These are phyloP conservation scores for Hypolimnas misippus DNA, from an alignment of 2,888 invertebrate genomes.

Conservation along the genomic window DNA sequence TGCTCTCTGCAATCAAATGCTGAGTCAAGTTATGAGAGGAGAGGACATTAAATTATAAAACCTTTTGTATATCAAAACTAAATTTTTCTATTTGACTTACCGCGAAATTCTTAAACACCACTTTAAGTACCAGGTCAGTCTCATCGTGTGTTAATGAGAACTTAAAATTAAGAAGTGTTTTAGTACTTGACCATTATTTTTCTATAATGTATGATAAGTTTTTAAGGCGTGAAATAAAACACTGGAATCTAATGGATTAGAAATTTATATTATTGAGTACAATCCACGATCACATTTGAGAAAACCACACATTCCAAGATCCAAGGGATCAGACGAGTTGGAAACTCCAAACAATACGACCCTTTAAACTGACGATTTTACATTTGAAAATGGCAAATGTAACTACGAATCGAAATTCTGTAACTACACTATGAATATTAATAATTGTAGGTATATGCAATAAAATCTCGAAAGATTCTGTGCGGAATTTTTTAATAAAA, in stretches of 20 bases:
- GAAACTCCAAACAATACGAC: conserved; percentile 50
- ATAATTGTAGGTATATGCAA: conserved; percentile 70
- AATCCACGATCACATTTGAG: conserved; percentile 75
- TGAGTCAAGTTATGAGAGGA: conserved; percentile 89
- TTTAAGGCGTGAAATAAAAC: conserved; percentile 63
- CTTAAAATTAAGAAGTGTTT: no score
- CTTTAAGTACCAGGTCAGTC: no score
- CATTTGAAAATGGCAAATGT: conserved; percentile 76
- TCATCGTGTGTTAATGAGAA: no score
- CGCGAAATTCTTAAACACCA: no score
- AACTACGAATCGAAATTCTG: conserved; percentile 79
- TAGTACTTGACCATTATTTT: no score
- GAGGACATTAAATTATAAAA: conserved; percentile 62
- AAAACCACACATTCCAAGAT: conserved; percentile 60
- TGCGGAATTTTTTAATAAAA: conserved; percentile 50
- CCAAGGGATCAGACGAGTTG: conserved; percentile 50
- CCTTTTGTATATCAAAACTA: background rate
- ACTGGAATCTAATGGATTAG: conserved; percentile 79
- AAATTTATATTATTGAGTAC: conserved; percentile 83
- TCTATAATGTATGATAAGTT: no score
- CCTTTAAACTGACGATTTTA: conserved; percentile 65
- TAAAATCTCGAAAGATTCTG: conserved; percentile 66
- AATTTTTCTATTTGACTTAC: no score
- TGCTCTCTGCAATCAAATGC: conserved; percentile 97
- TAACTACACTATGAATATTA: conserved; percentile 71